A percentile compares a stretch with the other conserved stretches of the same genome.
Conservation (phyloP, 2,113 vertebrate species). For the Clinocottus analis region DNA sequence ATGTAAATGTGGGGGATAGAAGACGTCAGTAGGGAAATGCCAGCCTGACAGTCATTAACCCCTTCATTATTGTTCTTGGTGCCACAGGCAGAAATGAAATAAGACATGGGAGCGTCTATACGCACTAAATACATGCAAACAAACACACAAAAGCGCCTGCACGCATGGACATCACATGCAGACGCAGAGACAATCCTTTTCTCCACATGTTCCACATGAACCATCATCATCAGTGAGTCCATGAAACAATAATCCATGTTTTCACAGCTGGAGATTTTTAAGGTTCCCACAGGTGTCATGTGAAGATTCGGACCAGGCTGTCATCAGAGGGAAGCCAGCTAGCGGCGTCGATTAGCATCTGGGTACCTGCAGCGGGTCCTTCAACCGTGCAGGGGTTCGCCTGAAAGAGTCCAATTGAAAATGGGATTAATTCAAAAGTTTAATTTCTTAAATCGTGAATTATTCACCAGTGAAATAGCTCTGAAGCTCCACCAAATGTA, state of each 20-base stretch:
- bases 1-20: slow-evolving; percentile 77
- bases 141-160: not conserved
- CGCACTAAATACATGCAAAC: not conserved
- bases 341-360: slow-evolving; percentile 31
- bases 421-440: slow-evolving; percentile 78
- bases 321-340: not conserved
- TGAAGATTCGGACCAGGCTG: not conserved
- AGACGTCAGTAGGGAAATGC: slow-evolving; percentile 72
- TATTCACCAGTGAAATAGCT: slow-evolving; percentile 79
- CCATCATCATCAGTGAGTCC: slow-evolving; percentile 23
- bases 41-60: slow-evolving; percentile 73
- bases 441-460: slow-evolving; percentile 82
- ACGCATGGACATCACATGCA: not conserved
- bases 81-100: slow-evolving; percentile 9
- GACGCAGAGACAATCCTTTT: not conserved
- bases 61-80: slow-evolving; percentile 22
- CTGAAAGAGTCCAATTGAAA: slow-evolving; percentile 74
- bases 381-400: slow-evolving; percentile 49
- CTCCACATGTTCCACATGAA: slow-evolving; percentile 22
- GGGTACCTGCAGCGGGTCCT: slow-evolving; percentile 36
- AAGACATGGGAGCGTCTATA: not conserved
- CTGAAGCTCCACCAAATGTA: slow-evolving; percentile 62
- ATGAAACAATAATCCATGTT: slow-evolving; percentile 7
- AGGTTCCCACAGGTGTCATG: not conserved
- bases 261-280: slow-evolving; percentile 17